A percentile compares a stretch with the other conserved stretches of the same genome.
Evolutionary conservation across 2,888 invertebrate genomes (phyloP).

Genomic region (Pyrgus malvae): DNA sequence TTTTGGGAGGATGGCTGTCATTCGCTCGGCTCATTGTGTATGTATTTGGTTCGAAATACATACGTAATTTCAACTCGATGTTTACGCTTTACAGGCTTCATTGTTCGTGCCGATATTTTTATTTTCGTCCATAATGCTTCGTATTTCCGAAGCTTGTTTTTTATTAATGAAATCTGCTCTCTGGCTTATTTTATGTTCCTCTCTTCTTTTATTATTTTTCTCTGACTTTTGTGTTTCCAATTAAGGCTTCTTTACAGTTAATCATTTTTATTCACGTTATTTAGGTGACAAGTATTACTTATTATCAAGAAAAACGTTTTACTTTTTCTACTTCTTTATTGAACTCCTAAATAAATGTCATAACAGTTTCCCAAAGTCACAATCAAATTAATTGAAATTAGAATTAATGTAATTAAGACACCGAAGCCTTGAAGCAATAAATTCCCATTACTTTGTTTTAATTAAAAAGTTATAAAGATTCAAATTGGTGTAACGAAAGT

Average conservation of each 20-base stretch:
- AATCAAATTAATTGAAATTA: background rate
- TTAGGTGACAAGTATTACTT: no score
- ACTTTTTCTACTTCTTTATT: no score
- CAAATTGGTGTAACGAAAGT: constrained; percentile 25
- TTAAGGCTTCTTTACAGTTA: no score
- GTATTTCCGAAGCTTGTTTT: background rate
- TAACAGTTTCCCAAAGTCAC: background rate
- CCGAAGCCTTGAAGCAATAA: background rate
- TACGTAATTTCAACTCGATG: constrained; percentile 39
- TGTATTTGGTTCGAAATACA: constrained; percentile 55
- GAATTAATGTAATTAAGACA: background rate
- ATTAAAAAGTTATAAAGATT: constrained; percentile 18
- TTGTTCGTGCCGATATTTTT: background rate
- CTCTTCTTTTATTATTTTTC: no score
- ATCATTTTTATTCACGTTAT: no score
- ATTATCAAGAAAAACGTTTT: no score
- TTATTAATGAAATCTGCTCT: background rate
- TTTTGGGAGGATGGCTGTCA: constrained; percentile 54
- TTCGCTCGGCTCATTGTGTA: constrained; percentile 55
- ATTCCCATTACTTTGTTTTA: constrained; percentile 14
- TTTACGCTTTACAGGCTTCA: constrained; percentile 4
- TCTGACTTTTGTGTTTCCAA: no score
- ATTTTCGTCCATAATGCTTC: background rate
- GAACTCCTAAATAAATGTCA: no score
- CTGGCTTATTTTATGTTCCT: background rate